Conservation (phyloP, 2,797 vertebrate species). For the Parauchenoglanis ngamensis region DNA sequence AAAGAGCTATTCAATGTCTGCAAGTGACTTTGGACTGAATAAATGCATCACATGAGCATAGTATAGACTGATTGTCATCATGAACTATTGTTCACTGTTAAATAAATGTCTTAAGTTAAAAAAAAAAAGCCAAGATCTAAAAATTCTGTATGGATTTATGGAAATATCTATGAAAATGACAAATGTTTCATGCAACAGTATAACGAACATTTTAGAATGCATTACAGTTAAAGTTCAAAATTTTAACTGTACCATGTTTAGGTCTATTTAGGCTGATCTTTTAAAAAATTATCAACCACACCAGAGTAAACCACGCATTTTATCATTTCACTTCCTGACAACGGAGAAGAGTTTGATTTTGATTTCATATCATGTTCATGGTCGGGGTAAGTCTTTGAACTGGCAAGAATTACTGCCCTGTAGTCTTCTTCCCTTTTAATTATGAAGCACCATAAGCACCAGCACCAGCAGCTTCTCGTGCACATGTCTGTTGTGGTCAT, state of each 20-base stretch:
- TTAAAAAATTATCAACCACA: background rate
- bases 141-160: background rate
- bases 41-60: background rate
- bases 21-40: slow-evolving; percentile 15
- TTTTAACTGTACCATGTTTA: background rate
- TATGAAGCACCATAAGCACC: slow-evolving; percentile 21
- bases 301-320: background rate
- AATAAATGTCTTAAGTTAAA: background rate
- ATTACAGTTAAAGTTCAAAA: background rate
- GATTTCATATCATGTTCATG: background rate
- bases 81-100: background rate
- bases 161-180: background rate
- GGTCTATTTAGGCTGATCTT: background rate
- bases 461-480: slow-evolving; percentile 4
- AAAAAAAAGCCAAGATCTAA: background rate
- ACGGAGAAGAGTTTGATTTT: background rate
- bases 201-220: background rate
- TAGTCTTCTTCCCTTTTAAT: slow-evolving; percentile 35
- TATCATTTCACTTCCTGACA: background rate
- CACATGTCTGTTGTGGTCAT: background rate
- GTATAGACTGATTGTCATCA: background rate
- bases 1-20: slow-evolving; percentile 23
- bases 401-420: background rate
- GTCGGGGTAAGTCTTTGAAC: background rate
- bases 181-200: background rate